These are phyloP conservation scores for Patiria pectinifera DNA, from an alignment of 53 echinoderm and acorn worm genomes.

Conservation along the genomic window DNA sequence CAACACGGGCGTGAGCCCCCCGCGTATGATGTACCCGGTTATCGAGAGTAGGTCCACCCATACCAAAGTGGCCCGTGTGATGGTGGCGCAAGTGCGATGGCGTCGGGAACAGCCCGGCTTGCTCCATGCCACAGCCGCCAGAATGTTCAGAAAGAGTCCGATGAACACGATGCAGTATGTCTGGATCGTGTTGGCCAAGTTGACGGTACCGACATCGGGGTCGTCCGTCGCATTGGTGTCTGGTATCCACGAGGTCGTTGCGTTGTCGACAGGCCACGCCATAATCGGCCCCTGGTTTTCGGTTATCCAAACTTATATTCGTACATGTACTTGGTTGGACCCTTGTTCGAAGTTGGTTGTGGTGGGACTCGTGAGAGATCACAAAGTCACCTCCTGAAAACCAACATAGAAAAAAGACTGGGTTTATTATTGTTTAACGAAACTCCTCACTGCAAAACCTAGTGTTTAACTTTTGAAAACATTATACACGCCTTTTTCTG, in stretches of 20 bases:
- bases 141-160: conserved; percentile 37
- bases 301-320: too few relatives aligned
- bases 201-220: not conserved
- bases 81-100: not conserved
- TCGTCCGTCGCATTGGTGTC: not conserved
- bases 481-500: too few relatives aligned
- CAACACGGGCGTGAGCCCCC: not conserved
- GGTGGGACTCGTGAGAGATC: too few relatives aligned
- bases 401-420: too few relatives aligned
- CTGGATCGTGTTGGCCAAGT: not conserved
- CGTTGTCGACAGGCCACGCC: not conserved
- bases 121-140: conserved; percentile 31
- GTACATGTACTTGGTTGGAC: too few relatives aligned
- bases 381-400: too few relatives aligned
- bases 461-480: too few relatives aligned
- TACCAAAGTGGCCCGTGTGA: conserved; percentile 24
- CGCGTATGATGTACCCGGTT: conserved; percentile 16
- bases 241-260: not conserved
- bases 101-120: conserved; percentile 15
- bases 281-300: not conserved
- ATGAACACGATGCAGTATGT: conserved; percentile 7
- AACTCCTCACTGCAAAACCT: too few relatives aligned
- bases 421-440: too few relatives aligned
- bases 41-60: conserved; percentile 58
- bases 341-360: too few relatives aligned